A percentile compares a stretch with the other conserved stretches of the same genome.
Conservation (phyloP, 2,113 vertebrate species). For the Telmatochromis brachygnathus region DNA sequence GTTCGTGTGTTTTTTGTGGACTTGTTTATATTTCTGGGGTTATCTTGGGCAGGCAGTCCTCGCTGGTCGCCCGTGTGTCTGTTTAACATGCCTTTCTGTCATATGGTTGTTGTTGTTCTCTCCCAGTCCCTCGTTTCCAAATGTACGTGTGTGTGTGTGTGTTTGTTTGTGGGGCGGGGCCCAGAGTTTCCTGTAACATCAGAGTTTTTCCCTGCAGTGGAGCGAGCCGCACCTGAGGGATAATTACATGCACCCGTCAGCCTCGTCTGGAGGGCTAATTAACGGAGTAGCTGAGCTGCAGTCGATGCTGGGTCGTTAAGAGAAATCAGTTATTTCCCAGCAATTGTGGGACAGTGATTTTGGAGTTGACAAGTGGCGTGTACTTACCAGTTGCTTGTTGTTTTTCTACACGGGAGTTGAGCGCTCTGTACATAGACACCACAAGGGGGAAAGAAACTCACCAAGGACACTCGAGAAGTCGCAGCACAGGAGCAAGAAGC, state of each 20-base stretch:
- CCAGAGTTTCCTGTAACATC: background rate
- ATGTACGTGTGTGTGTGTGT: fast-evolving
- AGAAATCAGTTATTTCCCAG: background rate
- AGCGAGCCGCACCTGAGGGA: background rate
- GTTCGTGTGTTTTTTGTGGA: background rate
- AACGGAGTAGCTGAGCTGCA: background rate
- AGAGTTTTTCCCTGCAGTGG: background rate
- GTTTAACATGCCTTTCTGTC: background rate
- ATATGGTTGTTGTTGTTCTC: background rate
- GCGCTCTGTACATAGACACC: fast-evolving
- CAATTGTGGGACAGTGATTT: background rate
- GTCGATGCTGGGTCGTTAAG: fast-evolving
- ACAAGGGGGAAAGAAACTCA: background rate
- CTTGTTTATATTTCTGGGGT: fast-evolving
- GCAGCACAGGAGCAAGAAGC: fast-evolving
- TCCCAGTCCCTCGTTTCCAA: fast-evolving
- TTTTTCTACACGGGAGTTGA: background rate
- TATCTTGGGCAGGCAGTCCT: background rate
- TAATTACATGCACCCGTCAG: fast-evolving
- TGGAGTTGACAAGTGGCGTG: fast-evolving
- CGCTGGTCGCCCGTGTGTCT: background rate
- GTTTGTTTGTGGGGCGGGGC: fast-evolving
- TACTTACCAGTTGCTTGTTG: background rate
- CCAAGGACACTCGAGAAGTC: fast-evolving
- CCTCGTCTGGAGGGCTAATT: background rate